Evolutionary conservation across 1,140 invertebrate species (phyloP).

Genomic region (Pinna nobilis): DNA sequence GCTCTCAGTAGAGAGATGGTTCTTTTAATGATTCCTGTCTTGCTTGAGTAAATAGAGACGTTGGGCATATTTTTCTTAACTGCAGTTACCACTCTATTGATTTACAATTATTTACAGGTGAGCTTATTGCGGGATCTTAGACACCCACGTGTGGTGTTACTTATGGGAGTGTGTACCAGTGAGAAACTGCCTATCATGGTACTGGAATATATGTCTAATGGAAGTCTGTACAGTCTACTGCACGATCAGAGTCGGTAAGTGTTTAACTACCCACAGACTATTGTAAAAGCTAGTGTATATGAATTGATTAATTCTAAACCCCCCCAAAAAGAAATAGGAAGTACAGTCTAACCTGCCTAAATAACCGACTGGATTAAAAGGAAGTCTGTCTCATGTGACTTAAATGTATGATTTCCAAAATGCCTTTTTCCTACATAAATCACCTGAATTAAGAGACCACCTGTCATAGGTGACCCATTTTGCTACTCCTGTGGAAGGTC

Average conservation of each 20-base stretch:
- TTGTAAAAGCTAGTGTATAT: no score
- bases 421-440: no score
- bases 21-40: not conserved
- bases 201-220: conserved; percentile 65
- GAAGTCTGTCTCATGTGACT: no score
- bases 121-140: conserved; percentile 64
- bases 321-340: no score
- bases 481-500: no score
- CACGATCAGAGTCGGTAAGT: conserved; percentile 60
- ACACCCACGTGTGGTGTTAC: conserved; percentile 65
- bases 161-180: conserved; percentile 66
- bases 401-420: no score
- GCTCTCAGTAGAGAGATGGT: not conserved
- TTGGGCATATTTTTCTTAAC: not conserved
- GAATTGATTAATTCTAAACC: no score
- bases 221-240: conserved; percentile 60
- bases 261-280: no score
- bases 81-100: not conserved
- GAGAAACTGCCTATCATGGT: conserved; percentile 64
- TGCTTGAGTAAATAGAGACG: not conserved
- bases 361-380: no score
- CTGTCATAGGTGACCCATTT: no score
- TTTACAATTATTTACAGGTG: conserved; percentile 50
- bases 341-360: no score
- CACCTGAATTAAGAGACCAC: no score